Base-by-base conservation (phyloP, 2,113 vertebrate species). In the Notarius quadriscutis region DNA sequence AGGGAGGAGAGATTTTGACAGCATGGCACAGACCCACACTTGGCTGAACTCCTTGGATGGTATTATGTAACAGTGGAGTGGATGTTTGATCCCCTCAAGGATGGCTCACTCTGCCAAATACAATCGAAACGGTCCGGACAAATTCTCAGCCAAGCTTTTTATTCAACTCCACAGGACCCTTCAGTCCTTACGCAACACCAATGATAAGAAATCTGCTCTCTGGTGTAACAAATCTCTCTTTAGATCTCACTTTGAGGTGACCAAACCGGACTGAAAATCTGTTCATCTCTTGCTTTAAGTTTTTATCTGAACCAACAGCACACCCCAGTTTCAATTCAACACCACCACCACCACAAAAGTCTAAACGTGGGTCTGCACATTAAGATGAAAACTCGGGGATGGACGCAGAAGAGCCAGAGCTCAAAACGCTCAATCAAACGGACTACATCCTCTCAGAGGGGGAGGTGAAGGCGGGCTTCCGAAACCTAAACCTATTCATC, bases 1-100 rank as follows among this genome's bases (percentile, higher is more conserved):
- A 8, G 34, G 7, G 10, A 22, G 57, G 55, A 48, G 65, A 30
- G 60, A 84, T 79, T 86, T 53, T 48, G 80, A 86, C 27, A 55
- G 34, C 18, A 2, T 58, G 34, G 27, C 51, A 80, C 83, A 62
- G 63, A 69, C 17, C 60, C 22, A 41, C 72, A 71, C 83, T 63
- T 48, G 25, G 27, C 34, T 65, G 48, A 77, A 34, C 72, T 85
- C 69, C 41, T 67, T 27, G 81, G 62, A 55, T 7, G 55, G 22
- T 9, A 90, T 94, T 94, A 93, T 88, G 90, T 92, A 94, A 94
- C 58, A 9, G 48, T 25, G 50, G 57, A 88, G 78, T 2, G 55
- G 90, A 89, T 91, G 86, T 88, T 89, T 78, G 25, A 86, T 67
- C 71, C 55, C 77, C 83, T 51, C 62, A 75, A 41, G 86, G 62